Base-by-base conservation (phyloP, 2,888 invertebrate genomes). In the Scrobipalpa atriplicella region DNA sequence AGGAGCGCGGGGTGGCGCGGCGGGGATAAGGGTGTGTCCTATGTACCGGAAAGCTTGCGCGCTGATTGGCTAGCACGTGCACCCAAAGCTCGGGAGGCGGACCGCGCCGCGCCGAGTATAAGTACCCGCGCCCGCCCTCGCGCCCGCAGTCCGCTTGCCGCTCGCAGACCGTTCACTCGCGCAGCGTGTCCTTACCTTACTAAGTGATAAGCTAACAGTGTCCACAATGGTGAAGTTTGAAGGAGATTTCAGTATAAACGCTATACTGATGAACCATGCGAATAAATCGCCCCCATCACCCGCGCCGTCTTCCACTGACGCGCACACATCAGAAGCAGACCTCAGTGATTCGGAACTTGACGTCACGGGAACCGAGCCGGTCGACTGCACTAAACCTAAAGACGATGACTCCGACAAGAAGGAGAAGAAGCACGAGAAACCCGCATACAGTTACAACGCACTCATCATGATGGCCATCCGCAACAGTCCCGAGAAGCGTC, bases 401-500 rank as follows among this genome's bases (percentile, higher is more conserved):
- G 84, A 85, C 60, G 81, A 78, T 54, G 85, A 86, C 65, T 80
- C 75, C 65, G 78, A 85, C 51, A 89, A 88, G 68, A 87, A 89
- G 62, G 87, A 89, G 70, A 95, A 95, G 73, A 96, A 96, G 77
- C 95, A 96, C 81, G 98, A 98, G 79, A 99, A 99, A 79, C 99
- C 99, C 0, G 97, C 99, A 0, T 99, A 98, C 93, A 99, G 98
- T 83, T 99, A 99, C 94, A 99, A 99, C 91, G 99, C 99, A 0
- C 94, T 99, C 63, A 99, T 99, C 78, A 99, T 99, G 99, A 99
- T 99, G 99, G 99, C 99, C 9, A 99, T 99, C 68, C 94, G 98
- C 54, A 97, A 97, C 83, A 98, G 98, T 81, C 96, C 97, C 0
- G 98, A 99, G 82, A 98, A 98, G 81, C 94, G 98, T 0, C 94